These are phyloP conservation scores for Cinclus cinclus DNA, from an alignment of 2,113 vertebrate genomes.

Conservation along the genomic window DNA sequence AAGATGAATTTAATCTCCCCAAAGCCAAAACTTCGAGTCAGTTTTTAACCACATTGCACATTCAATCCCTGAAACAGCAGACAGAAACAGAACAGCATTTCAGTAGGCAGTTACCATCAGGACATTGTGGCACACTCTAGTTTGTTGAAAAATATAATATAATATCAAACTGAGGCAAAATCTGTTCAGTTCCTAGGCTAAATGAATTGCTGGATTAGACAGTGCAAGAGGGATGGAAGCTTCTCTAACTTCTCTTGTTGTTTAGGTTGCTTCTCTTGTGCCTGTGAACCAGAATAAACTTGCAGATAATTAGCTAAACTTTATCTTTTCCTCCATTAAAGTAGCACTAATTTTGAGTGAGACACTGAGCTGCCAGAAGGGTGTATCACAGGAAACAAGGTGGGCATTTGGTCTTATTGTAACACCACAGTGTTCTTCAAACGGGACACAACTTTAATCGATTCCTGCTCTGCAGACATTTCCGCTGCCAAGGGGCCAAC, in stretches of 20 bases:
- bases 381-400: not conserved
- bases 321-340: not conserved
- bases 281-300: not conserved
- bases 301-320: not conserved
- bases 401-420: not conserved
- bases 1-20: conserved; percentile 9
- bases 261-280: not conserved
- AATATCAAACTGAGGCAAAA: conserved; percentile 46
- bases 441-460: not conserved
- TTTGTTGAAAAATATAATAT: conserved; percentile 60
- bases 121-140: conserved; percentile 30
- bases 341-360: not conserved
- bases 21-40: conserved; percentile 24
- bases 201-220: not conserved
- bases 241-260: not conserved
- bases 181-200: conserved; percentile 23
- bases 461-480: not conserved
- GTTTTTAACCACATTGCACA: conserved; percentile 39
- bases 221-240: not conserved
- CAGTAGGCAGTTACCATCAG: conserved; percentile 63
- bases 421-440: not conserved
- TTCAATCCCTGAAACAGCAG: conserved; percentile 34
- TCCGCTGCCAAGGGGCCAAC: not conserved
- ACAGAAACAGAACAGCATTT: conserved; percentile 63
- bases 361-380: not conserved